phyloP scores from a whole-genome alignment of 2,888 invertebrate species.

The Spodoptera littoralis region DNA sequence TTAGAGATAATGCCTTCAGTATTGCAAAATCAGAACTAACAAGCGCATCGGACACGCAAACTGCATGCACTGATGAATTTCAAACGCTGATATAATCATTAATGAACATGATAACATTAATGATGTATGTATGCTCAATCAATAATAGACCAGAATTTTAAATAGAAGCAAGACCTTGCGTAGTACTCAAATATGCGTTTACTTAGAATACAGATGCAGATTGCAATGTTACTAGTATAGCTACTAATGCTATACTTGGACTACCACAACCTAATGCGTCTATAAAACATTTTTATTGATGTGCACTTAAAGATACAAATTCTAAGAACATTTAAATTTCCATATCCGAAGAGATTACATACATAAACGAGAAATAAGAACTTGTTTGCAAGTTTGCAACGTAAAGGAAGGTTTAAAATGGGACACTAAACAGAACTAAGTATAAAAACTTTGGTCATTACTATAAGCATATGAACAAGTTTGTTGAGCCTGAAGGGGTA shows the following conservation, averaged over 20 bases:
- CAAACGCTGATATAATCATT: constrained; percentile 28
- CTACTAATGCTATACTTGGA: constrained; percentile 1
- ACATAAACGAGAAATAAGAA: too few species aligned
- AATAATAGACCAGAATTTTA: constrained; percentile 28
- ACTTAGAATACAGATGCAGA: constrained; percentile 30
- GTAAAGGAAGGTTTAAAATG: too few species aligned
- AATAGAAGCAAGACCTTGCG: constrained; percentile 40
- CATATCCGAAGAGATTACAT: not conserved
- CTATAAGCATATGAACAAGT: too few species aligned
- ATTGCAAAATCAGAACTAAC: constrained; percentile 40
- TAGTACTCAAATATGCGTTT: constrained; percentile 21
- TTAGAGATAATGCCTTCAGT: constrained; percentile 34
- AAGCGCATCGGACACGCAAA: constrained; percentile 54
- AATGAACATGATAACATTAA: constrained; percentile 43
- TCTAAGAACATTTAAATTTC: constrained; percentile 16
- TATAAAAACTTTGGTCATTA: too few species aligned
- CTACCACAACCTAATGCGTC: constrained; percentile 8
- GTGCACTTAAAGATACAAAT: constrained; percentile 11
- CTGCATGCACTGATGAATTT: constrained; percentile 23
- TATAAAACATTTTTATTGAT: constrained; percentile 29
- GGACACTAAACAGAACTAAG: too few species aligned
- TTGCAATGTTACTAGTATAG: constrained; percentile 14
- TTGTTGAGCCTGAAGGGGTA: too few species aligned
- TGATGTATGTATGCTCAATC: constrained; percentile 23
- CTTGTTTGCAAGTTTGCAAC: too few species aligned